Evolutionary conservation across 2,113 vertebrate genomes (phyloP), one percentile per base, ranked within the genome.

Genomic region (Oophaga pumilio): DNA sequence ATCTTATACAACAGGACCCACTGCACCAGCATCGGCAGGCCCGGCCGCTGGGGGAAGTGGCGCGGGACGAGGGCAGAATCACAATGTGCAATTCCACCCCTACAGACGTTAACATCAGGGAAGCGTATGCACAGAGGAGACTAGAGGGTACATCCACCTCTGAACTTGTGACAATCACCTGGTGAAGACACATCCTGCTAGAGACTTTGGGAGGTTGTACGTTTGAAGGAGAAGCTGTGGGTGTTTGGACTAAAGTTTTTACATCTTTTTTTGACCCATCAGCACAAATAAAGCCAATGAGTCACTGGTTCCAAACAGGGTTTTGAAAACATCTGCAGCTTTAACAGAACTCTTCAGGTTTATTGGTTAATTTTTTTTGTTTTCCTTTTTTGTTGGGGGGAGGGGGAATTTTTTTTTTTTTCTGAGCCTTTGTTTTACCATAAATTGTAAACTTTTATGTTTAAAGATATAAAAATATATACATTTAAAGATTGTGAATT

Each of bases 401-500:
- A 90, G 92, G 91, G 93, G 92, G 91, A 92, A 33, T 97, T 83
- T 17, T 50, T 83, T 83, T 83, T 83, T 43, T 96, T 97, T 96
- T 97, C 95, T 96, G 97, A 98, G 97, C 96, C 97, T 98, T 97
- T 95, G 94, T 95, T 96, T 96, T 94, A 95, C 94, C 93, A 79
- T 95, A 94, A 95, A 95, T 96, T 96, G 95, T 98, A 97, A 97
- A 96, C 96, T 96, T 97, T 98, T 95, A 94, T 95, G 97, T 98
- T 96, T 95, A 98, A 96, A 97, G 95, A 92, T 95, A 92, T 94
- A 96, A 97, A 43, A 95, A 94, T 95, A 93, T 94, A 96, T 97
- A 96, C 96, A 95, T 96, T 97, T 97, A 97, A 98, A 96, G 94
- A 95, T 97, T 99, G 98, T 98, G 97, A 97, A 98, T 98, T 99